phyloP scores from a whole-genome alignment of 2,797 vertebrate genomes.

The Epinephelus malabaricus region DNA sequence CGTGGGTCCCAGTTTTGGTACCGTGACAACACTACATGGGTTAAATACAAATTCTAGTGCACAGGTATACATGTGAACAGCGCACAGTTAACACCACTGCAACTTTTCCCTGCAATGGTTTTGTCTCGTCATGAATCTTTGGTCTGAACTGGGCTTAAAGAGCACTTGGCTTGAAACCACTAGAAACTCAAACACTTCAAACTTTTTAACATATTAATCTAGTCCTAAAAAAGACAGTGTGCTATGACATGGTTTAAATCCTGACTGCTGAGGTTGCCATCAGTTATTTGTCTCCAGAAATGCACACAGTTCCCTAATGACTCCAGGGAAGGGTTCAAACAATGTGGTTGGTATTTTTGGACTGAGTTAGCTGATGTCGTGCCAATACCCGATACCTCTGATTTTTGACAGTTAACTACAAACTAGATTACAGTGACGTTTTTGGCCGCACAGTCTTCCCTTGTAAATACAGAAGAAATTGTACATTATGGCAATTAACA shows the following conservation, averaged over 20 bases:
- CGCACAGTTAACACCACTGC: no score
- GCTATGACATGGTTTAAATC: not conserved
- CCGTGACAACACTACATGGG: no score
- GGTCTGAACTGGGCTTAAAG: not conserved
- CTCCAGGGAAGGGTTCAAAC: not conserved
- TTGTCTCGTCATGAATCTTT: no score
- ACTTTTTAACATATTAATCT: not conserved
- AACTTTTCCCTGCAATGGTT: no score
- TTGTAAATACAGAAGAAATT: not conserved
- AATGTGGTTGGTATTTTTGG: not conserved
- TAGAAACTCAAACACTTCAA: not conserved
- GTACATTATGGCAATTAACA: not conserved
- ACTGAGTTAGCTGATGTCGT: not conserved
- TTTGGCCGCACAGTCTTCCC: not conserved
- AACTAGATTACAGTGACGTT: not conserved
- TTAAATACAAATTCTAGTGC: no score
- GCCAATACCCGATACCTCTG: not conserved
- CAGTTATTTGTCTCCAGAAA: not conserved
- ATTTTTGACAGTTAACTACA: not conserved
- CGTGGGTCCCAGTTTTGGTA: no score
- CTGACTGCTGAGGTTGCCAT: not conserved
- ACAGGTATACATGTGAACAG: no score
- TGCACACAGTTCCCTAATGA: not conserved
- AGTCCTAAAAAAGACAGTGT: not conserved
- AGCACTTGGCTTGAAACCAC: not conserved